Conservation (phyloP, 2,113 vertebrate genomes). For the Sisor rabdophorus region DNA sequence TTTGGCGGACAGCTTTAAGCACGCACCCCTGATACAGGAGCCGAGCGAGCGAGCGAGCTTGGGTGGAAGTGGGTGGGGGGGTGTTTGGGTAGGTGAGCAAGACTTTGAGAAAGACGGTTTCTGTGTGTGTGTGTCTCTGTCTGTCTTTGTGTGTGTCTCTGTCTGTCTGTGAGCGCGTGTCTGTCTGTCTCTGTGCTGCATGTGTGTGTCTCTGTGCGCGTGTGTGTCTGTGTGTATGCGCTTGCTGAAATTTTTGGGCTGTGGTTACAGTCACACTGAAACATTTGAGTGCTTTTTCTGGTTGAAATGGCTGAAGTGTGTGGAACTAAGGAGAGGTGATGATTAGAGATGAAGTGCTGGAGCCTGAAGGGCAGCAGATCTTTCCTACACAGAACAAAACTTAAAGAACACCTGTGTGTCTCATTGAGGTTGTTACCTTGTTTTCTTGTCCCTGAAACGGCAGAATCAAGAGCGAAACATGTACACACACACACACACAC, state of each 20-base stretch:
- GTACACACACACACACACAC: slow-evolving; percentile 21
- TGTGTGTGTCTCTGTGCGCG: too few relatives aligned
- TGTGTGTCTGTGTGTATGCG: background rate
- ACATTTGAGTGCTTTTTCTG: slow-evolving; percentile 16
- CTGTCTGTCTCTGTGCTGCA: too few relatives aligned
- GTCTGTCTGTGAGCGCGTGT: too few relatives aligned
- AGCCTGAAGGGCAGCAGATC: background rate
- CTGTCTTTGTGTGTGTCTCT: too few relatives aligned
- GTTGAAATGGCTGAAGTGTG: slow-evolving; percentile 1
- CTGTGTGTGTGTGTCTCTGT: too few relatives aligned
- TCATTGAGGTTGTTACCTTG: background rate
- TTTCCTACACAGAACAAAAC: background rate
- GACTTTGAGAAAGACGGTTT: background rate
- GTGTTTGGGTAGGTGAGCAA: too few relatives aligned
- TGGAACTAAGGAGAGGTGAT: background rate
- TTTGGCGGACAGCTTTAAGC: background rate
- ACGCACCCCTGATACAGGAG: slow-evolving; percentile 22
- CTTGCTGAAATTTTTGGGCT: background rate
- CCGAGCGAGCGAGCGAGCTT: background rate
- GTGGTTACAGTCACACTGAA: slow-evolving; percentile 12
- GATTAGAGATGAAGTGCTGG: background rate
- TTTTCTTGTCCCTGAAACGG: background rate
- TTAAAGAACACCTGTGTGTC: background rate
- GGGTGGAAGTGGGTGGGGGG: background rate
- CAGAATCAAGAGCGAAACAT: background rate